phyloP scores from a whole-genome alignment of 2,888 invertebrate genomes.

The Tetranychus truncatus region DNA sequence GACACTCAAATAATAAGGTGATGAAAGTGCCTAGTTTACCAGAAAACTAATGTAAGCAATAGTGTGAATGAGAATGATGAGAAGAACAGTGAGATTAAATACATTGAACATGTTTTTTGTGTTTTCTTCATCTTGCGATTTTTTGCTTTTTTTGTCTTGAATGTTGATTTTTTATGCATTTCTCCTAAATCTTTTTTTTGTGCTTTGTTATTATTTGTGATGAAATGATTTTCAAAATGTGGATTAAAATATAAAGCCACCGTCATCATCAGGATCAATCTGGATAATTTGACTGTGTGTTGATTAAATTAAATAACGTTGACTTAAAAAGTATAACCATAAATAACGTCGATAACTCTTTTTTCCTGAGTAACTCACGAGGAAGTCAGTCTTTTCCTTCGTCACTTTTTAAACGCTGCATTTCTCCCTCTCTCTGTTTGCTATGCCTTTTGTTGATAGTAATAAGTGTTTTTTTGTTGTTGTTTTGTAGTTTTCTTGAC shows the following conservation, averaged over 20 bases:
- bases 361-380: neutral
- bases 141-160: neutral
- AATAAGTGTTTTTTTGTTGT: too few species aligned
- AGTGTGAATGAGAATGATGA: neutral
- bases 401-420: neutral
- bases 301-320: neutral
- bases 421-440: neutral
- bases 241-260: neutral
- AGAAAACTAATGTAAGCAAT: conserved; percentile 5
- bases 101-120: neutral
- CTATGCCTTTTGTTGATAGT: neutral
- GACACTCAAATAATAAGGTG: neutral
- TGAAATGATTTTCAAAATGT: neutral
- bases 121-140: neutral
- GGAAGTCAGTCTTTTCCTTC: neutral
- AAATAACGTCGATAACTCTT: neutral
- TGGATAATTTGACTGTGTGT: neutral
- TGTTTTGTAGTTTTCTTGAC: too few species aligned
- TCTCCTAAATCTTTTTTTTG: neutral
- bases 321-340: neutral
- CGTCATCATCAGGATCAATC: neutral
- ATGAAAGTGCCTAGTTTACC: neutral
- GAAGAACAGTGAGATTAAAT: neutral
- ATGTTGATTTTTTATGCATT: neutral
- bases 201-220: neutral